Evolutionary conservation across 2,797 vertebrate species (phyloP).

Genomic region (Chaenodraco wilsoni): DNA sequence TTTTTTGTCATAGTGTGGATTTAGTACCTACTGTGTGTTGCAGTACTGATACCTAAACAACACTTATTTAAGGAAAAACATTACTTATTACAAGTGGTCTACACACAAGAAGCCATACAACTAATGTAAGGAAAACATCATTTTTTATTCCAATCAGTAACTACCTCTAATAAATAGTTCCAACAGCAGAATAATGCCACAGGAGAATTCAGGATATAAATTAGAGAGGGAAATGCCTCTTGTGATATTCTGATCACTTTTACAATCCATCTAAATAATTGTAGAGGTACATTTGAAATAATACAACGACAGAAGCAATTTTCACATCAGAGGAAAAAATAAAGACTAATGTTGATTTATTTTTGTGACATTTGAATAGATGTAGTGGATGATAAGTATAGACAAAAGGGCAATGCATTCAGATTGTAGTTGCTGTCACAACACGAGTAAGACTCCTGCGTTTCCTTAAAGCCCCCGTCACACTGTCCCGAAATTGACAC

Average conservation of each 20-base stretch:
- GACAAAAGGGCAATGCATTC: background rate
- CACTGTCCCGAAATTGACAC: too few relatives aligned
- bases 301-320: background rate
- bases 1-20: background rate
- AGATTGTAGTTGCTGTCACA: background rate
- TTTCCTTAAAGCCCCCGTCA: background rate
- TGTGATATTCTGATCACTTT: background rate
- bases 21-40: background rate
- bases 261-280: background rate
- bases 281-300: background rate
- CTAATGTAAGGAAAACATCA: too few relatives aligned
- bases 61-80: background rate
- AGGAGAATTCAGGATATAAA: background rate
- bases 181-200: background rate
- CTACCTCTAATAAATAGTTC: background rate
- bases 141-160: background rate
- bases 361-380: background rate
- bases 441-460: background rate
- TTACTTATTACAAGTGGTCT: too few relatives aligned
- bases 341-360: background rate
- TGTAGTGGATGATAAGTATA: background rate
- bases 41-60: background rate
- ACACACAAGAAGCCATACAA: background rate
- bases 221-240: background rate
- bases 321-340: background rate